Percentiles rank a stretch among this genome's conserved stretches.
These are phyloP conservation scores for Teleopsis dalmanni DNA, from an alignment of 1,140 invertebrate genomes.

Conservation along the genomic window DNA sequence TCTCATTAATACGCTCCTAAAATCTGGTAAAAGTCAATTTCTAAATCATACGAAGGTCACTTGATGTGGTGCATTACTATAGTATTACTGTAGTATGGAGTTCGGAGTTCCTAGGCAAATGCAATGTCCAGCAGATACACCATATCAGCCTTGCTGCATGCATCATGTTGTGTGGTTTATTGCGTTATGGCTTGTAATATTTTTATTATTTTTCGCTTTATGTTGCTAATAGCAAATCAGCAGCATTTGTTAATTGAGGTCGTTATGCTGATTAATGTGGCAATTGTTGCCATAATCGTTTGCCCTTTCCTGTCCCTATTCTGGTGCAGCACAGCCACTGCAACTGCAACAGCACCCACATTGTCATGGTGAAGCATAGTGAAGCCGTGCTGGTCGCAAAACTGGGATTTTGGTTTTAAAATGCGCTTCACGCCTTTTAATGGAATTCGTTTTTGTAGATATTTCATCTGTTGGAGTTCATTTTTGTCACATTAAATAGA, in stretches of 20 bases:
- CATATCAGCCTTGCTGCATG: too few species aligned
- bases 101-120: too few species aligned
- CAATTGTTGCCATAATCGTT: slow-evolving; percentile 17
- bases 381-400: slow-evolving; percentile 3
- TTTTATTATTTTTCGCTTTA: not conserved
- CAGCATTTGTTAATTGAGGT: slow-evolving; percentile 53
- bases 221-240: slow-evolving; percentile 1
- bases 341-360: not conserved
- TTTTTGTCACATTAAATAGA: slow-evolving; percentile 7
- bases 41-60: too few species aligned
- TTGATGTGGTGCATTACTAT: too few species aligned
- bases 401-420: slow-evolving; percentile 1
- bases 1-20: too few species aligned
- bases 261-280: slow-evolving; percentile 34
- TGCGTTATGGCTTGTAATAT: slow-evolving; percentile 7
- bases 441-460: too few species aligned
- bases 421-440: too few species aligned
- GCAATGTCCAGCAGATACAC: too few species aligned
- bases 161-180: slow-evolving; percentile 4
- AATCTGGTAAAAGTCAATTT: too few species aligned
- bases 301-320: not conserved
- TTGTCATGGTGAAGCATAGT: not conserved
- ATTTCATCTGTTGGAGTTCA: too few species aligned
- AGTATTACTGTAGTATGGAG: too few species aligned
- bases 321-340: not conserved